Evolutionary conservation across 2,113 vertebrate genomes (phyloP).

Genomic region (Circaetus gallicus): DNA sequence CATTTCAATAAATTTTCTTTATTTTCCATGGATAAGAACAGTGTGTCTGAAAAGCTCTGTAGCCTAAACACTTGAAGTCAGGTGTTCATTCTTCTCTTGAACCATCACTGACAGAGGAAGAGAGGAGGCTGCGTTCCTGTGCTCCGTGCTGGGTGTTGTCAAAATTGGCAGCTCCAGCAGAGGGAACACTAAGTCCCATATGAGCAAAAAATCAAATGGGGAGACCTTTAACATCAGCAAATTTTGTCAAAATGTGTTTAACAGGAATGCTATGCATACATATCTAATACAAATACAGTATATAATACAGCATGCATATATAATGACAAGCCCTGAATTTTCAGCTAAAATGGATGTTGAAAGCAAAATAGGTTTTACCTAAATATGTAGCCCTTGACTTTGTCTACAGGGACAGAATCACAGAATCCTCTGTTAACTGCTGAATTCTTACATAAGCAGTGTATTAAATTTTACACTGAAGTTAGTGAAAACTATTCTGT

Average conservation of each 20-base stretch:
- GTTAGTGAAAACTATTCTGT: neutral
- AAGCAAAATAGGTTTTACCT: neutral
- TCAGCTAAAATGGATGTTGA: neutral
- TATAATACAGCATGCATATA: rapidly evolving
- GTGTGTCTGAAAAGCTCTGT: neutral
- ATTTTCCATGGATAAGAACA: neutral
- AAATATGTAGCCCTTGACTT: neutral
- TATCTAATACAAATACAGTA: neutral
- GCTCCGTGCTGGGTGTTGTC: neutral
- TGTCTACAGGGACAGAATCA: neutral
- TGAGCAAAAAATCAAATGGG: neutral
- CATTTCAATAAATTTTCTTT: neutral
- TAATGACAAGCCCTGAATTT: neutral
- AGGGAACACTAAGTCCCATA: neutral
- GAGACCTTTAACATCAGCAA: neutral
- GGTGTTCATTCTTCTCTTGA: neutral
- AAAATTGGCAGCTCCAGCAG: neutral
- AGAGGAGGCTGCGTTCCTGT: neutral
- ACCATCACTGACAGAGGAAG: rapidly evolving
- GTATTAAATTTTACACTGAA: neutral
- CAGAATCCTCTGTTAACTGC: neutral
- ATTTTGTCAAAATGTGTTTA: neutral
- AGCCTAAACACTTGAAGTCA: neutral
- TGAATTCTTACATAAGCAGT: neutral
- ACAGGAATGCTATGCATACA: rapidly evolving